A percentile compares a stretch with the other conserved stretches of the same genome.
These are phyloP conservation scores for Dicentrarchus labrax DNA, from an alignment of 2,113 vertebrate genomes.

Conservation along the genomic window DNA sequence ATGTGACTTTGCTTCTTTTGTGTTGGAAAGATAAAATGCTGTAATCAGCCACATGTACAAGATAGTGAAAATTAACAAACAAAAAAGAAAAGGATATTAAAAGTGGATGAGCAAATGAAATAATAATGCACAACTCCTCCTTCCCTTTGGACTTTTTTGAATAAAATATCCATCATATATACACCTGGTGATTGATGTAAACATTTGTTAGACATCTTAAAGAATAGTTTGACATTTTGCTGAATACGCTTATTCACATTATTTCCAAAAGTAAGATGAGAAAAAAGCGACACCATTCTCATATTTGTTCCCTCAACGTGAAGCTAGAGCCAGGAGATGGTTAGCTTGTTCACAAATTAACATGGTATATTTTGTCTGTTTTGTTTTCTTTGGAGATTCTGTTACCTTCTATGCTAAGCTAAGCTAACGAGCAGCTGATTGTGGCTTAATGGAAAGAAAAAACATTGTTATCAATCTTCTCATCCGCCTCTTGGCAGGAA, in stretches of 20 bases:
- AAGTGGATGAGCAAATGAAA: not conserved
- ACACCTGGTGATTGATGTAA: not conserved
- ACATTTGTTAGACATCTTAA: not conserved
- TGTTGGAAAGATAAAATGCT: not conserved
- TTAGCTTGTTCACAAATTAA: not conserved
- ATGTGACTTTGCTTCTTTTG: not conserved
- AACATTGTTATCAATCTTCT: not conserved
- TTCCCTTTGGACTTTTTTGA: not conserved
- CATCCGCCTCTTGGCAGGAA: too few relatives aligned
- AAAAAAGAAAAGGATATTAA: not conserved
- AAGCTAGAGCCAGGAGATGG: not conserved
- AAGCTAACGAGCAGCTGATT: not conserved
- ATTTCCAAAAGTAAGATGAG: not conserved
- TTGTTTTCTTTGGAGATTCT: too few relatives aligned
- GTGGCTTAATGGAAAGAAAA: not conserved
- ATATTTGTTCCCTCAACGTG: not conserved
- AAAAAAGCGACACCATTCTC: not conserved
- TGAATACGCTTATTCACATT: not conserved
- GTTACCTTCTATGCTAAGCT: not conserved
- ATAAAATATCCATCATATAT: not conserved
- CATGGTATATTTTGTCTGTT: too few relatives aligned
- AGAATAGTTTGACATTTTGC: not conserved
- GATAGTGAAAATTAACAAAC: not conserved
- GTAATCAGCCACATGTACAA: not conserved
- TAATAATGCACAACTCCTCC: not conserved